A percentile compares a stretch with the other conserved stretches of the same genome.
Evolutionary conservation across 2,113 vertebrate species (phyloP).

Genomic region (Erpornis zantholeuca): DNA sequence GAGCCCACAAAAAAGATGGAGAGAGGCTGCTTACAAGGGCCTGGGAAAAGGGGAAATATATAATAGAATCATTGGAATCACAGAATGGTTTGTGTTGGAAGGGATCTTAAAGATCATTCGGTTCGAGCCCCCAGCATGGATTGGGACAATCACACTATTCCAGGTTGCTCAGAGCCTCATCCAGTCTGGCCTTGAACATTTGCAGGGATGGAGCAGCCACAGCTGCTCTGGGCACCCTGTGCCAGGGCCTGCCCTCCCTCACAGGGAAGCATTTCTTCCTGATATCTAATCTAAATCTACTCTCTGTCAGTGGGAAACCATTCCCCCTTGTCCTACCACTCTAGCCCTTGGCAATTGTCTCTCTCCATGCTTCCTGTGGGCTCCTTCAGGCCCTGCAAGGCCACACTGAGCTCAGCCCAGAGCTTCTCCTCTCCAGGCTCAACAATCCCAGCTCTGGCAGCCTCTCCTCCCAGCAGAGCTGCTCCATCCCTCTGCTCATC

Average conservation of each 20-base stretch:
- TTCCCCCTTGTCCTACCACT: no score
- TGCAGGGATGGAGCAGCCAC: background rate
- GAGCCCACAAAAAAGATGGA: background rate
- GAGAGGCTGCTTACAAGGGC: background rate
- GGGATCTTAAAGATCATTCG: background rate
- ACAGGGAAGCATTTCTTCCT: background rate
- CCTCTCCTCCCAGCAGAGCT: background rate
- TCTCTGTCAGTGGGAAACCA: background rate
- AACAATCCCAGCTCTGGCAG: background rate
- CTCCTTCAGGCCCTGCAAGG: no score
- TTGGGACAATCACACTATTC: background rate
- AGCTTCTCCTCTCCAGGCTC: background rate
- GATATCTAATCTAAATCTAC: background rate
- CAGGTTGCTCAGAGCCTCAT: background rate
- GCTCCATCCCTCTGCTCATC: background rate
- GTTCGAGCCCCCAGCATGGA: background rate
- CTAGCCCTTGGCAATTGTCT: no score
- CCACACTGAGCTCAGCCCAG: no score
- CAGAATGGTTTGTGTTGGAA: background rate
- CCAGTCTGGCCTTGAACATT: background rate
- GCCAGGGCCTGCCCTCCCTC: background rate
- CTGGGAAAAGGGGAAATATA: background rate
- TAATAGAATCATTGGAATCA: background rate
- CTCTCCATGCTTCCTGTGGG: no score
- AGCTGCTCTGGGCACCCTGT: background rate